Evolutionary conservation across 2,113 vertebrate genomes (phyloP), one percentile per base, ranked within the genome.

Genomic region (Oenanthe oenanthe): DNA sequence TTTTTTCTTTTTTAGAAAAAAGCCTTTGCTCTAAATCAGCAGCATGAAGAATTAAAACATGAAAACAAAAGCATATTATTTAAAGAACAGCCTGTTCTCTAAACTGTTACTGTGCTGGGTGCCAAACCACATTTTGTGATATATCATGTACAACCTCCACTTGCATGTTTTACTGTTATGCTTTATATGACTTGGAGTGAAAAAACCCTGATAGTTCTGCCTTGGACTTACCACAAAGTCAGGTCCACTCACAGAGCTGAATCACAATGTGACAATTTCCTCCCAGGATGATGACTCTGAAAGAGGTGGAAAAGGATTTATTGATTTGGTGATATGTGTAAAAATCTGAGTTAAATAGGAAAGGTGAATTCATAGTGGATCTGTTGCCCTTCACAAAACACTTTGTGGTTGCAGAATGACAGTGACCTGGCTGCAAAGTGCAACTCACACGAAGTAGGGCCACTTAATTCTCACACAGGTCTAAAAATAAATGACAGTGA

Each of bases 41-140:
- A 80, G 92, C 82, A 82, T 66, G 93, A 86, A 93, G 94, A 95
- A 95, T 92, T 94, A 72, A 96, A 92, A 95, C 70, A 95, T 61
- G 89, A 92, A 95, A 96, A 95, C 91, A 96, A 95, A 96, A 96
- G 96, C 65, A 86, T 67, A 93, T 94, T 94, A 96, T 96, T 95
- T 93, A 94, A 96, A 91, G 94, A 94, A 93, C 88, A 97, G 91
- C 70, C 95, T 91, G 92, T 94, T 93, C 94, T 80, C 61, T 96
- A 95, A 92, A 96, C 92, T 95, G 95, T 96, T 92, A 74, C 81
- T 93, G 74, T 80, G 65, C 85, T 86, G 89, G 67, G 75, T 93
- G 92, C 93, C 93, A 94, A 86, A 91, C 92, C 83, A 96, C 88
- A 92, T 89, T 93, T 94, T 95, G 87, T 92, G 90, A 95, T 94